Evolutionary conservation across 2,888 invertebrate species (phyloP), one percentile per base, ranked within the genome.

Genomic region (Odontocolon sp.): DNA sequence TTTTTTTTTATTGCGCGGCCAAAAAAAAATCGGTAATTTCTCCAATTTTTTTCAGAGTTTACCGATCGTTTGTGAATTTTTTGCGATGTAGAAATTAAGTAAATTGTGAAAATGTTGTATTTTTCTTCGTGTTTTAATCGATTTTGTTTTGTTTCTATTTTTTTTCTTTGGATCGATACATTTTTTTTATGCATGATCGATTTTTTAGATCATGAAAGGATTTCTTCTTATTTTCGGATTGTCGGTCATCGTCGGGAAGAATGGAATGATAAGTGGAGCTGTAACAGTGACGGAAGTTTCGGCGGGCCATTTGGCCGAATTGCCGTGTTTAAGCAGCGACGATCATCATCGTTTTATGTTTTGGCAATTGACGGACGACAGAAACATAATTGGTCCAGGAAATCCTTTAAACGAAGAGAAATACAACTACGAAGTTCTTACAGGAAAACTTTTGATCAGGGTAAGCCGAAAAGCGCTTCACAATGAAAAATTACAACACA

Each of bases 351-450:
- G 93, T 83, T 95, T 95, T 83, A 92, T 93, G 91, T 94, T 93
- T 87, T 95, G 95, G 95, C 91, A 94, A 82, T 90, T 94, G 83
- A 87, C 86, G 2, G 87, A 90, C 64, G 91, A 92, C 52, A 91
- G 92, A 77, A 88, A 92, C 82, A 91, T 94, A 33, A 92, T 95
- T 79, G 94, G 94, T 1, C 94, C 94, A 18, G 93, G 93, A 36
- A 94, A 93, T 90, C 83, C 90, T 40, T 92, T 92, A 85, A 92
- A 94, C 88, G 91, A 91, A 79, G 90, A 91, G 52, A 95, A 94
- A 88, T 95, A 93, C 86, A 93, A 93, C 85, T 95, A 94, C 90
- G 94, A 94, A 90, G 94, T 94, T 8, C 90, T 94, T 50, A 93
- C 94, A 54, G 95, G 95, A 81, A 94, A 92, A 83, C 92, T 95